A percentile compares a stretch with the other conserved stretches of the same genome.
phyloP scores from a whole-genome alignment of 2,113 vertebrate species.

The Myocastor coypus region DNA sequence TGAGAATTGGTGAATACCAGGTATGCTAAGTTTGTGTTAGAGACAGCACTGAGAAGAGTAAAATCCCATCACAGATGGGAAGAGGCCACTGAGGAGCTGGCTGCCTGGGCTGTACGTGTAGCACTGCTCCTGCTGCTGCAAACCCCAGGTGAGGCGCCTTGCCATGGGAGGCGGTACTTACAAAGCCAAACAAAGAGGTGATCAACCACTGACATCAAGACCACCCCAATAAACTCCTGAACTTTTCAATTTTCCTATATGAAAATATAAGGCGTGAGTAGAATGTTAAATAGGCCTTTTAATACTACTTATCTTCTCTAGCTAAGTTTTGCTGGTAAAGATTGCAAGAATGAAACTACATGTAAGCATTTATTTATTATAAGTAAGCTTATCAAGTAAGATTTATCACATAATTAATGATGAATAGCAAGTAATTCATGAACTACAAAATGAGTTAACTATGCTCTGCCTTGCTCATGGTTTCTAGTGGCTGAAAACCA shows the following conservation, averaged over 20 bases:
- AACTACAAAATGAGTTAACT: not conserved
- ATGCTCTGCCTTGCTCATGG: not conserved
- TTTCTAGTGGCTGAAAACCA: conserved; percentile 1
- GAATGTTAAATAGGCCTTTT: not conserved
- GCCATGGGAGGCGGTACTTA: not conserved
- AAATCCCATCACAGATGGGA: not conserved
- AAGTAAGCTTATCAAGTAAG: not conserved
- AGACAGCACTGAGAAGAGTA: not conserved
- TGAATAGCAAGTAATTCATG: not conserved
- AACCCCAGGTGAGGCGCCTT: not conserved
- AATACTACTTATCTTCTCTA: not conserved
- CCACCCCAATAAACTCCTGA: not conserved
- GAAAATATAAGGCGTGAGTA: not conserved
- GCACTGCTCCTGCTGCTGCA: not conserved
- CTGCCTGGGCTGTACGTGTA: not conserved
- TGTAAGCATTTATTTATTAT: conserved; percentile 1
- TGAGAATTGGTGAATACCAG: conserved; percentile 20
- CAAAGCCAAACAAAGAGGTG: not conserved
- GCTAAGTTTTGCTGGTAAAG: not conserved
- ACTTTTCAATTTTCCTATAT: not conserved
- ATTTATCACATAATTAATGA: not conserved
- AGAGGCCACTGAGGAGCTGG: not conserved
- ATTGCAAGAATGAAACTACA: conserved; percentile 19
- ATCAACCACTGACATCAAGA: not conserved
- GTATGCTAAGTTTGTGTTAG: not conserved